Conservation (phyloP, 92 coral and sea anemone genomes). For the Ricordea florida region DNA sequence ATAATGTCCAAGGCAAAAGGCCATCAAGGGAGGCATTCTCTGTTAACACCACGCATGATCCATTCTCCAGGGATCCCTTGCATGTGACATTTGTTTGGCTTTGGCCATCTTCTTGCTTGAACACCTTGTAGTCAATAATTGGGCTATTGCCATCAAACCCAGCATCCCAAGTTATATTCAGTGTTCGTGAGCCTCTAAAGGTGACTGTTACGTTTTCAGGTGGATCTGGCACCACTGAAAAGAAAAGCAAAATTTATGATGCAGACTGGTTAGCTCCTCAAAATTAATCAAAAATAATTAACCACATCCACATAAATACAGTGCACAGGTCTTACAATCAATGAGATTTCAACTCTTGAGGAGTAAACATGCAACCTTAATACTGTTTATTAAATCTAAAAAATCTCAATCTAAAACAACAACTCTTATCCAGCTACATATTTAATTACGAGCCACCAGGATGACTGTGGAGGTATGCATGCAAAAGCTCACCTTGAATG, state of each 20-base stretch:
- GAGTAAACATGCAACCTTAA: too few species aligned
- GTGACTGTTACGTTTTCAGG: constrained; percentile 4
- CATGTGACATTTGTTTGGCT: not conserved
- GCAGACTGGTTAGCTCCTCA: not conserved
- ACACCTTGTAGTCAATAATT: constrained; percentile 8
- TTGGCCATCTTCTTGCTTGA: not conserved
- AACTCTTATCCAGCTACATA: too few species aligned
- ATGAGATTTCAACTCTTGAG: too few species aligned
- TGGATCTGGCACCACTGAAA: not conserved
- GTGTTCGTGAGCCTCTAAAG: not conserved
- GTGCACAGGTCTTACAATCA: too few species aligned
- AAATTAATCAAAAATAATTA: too few species aligned
- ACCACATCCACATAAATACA: too few species aligned
- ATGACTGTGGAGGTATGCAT: too few species aligned
- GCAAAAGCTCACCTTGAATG: constrained; percentile 32
- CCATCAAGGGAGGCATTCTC: not conserved
- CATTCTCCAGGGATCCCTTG: not conserved
- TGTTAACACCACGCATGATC: not conserved
- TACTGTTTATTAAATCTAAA: too few species aligned
- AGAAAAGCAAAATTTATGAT: not conserved
- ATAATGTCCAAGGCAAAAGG: constrained; percentile 11
- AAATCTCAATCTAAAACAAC: too few species aligned
- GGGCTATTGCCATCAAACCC: constrained; percentile 44
- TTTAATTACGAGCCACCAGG: too few species aligned
- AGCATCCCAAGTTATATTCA: constrained; percentile 27